Evolutionary conservation across 2,797 vertebrate genomes (phyloP).

Genomic region (Chloroceryle inda): DNA sequence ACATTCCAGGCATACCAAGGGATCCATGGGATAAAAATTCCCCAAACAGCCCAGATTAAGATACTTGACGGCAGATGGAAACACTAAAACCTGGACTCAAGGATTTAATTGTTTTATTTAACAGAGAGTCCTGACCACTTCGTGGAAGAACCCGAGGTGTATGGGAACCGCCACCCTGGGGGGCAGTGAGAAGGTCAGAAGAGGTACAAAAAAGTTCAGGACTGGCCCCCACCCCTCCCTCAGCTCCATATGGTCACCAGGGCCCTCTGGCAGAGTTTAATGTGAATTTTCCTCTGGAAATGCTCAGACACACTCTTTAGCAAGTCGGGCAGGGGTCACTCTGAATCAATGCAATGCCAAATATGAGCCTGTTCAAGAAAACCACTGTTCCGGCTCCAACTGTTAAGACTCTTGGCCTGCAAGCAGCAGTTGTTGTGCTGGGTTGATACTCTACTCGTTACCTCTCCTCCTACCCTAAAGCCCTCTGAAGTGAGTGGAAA

Average conservation of each 20-base stretch:
- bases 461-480: neutral
- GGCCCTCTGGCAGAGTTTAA: neutral
- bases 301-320: neutral
- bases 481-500: rapidly evolving
- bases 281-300: neutral
- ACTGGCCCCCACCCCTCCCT: neutral
- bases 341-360: rapidly evolving
- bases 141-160: neutral
- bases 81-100: constrained; percentile 26
- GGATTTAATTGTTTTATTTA: constrained; percentile 42
- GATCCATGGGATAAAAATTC: constrained; percentile 57
- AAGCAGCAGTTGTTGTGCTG: rapidly evolving
- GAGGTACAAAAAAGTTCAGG: neutral
- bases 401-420: rapidly evolving
- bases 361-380: rapidly evolving
- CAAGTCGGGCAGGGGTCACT: neutral
- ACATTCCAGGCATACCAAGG: constrained; percentile 73
- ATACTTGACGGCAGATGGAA: constrained; percentile 64
- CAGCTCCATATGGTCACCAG: constrained; percentile 17
- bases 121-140: neutral
- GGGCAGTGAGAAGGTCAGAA: neutral
- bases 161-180: neutral
- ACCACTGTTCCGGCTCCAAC: neutral
- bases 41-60: constrained; percentile 64
- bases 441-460: rapidly evolving